Evolutionary conservation across 2,797 vertebrate species (phyloP), one percentile per base, ranked within the genome.

Genomic region (Sorex maritimensis): DNA sequence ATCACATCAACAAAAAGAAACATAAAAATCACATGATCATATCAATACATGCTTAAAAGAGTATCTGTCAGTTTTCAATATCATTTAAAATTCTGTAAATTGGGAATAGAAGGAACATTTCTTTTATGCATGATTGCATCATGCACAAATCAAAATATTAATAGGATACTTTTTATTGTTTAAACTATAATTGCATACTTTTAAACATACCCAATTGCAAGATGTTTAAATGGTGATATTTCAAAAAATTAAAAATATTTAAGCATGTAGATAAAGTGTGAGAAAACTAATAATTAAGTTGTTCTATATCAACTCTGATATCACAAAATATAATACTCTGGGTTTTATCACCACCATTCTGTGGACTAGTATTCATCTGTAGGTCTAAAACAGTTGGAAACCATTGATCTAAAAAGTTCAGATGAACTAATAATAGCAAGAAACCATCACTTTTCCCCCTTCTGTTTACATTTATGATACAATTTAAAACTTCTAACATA

Each of bases 221-320:
- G 75, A 80, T 52, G 21, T 61, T 61, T 61, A 17, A 61, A 61
- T 61, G 58, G 21, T 4, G 4, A 21, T 61, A 61, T 19, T 61
- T 7, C 17, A 61, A 61, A 61, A 23, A 61, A 61, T 61, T 21
- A 61, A 61, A 61, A 21, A 61, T 61, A 93, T 88, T 26, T 88
- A 83, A 63, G 85, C 38, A 79, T 96, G 95, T 89, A 93, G 75
- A 87, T 95, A 86, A 95, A 52, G 52, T 90, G 41, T 44, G 91
- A 90, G 81, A 90, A 94, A 88, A 96, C 38, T 95, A 95, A 95
- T 12, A 6, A 14, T 86, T 95, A 52, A 49, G 24, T 95, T 95
- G 96, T 95, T 95, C 75, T 74, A 52, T 89, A 26, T 96, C 26
- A 44, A 44, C 41, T 87, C 79, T 93, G 55, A 6, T 63, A 63